Conservation (phyloP, 1,140 invertebrate genomes). For the Drosophila trapezifrons region DNA sequence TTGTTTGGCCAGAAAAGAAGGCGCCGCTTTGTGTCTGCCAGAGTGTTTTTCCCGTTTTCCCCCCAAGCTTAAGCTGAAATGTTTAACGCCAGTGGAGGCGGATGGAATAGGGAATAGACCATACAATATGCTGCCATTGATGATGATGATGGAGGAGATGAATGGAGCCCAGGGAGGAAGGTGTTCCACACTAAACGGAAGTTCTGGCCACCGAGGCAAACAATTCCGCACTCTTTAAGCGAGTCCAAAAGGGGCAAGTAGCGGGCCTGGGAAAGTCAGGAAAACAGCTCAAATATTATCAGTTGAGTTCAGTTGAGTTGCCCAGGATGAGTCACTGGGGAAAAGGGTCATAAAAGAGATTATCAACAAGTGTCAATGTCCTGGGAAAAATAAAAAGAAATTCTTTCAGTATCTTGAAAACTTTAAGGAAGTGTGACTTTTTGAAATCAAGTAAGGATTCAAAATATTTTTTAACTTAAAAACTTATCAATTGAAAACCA, state of each 20-base stretch:
- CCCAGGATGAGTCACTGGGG: constrained; percentile 9
- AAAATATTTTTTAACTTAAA: too few species aligned
- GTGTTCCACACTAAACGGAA: constrained; percentile 40
- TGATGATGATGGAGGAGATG: constrained; percentile 36
- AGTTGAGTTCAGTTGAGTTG: neutral
- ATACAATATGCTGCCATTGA: constrained; percentile 57
- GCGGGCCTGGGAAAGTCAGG: constrained; percentile 26
- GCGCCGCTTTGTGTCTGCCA: constrained; percentile 73
- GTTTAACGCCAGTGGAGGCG: constrained; percentile 60
- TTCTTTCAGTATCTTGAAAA: neutral
- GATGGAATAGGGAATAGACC: constrained; percentile 28
- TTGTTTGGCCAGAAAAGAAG: constrained; percentile 55
- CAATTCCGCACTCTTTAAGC: constrained; percentile 23
- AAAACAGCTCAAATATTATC: constrained; percentile 28
- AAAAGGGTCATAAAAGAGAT: constrained; percentile 3
- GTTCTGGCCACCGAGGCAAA: constrained; percentile 49
- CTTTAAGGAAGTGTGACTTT: neutral
- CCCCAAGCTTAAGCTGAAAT: constrained; percentile 61
- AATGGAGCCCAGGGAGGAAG: constrained; percentile 26
- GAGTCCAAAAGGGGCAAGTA: constrained; percentile 26
- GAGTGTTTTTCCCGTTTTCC: constrained; percentile 64
- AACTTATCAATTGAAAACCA: neutral
- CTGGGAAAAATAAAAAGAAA: constrained; percentile 7
- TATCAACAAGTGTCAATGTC: constrained; percentile 18
- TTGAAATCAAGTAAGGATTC: neutral